Evolutionary conservation across 1,140 invertebrate species (phyloP).

Genomic region (Bombus sibiricus): DNA sequence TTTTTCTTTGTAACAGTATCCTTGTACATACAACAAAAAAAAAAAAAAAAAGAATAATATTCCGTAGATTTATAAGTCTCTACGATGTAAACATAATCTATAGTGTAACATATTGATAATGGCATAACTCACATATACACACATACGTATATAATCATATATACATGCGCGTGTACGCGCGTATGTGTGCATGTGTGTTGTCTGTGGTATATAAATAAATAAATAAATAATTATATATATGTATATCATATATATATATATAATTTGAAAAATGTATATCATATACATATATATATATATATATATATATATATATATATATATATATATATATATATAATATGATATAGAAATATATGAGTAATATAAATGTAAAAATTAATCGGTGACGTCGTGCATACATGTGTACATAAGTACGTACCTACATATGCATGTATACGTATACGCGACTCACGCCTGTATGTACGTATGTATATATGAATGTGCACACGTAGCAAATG

Average conservation of each 20-base stretch:
- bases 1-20: conserved; percentile 36
- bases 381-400: conserved; percentile 21
- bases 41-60: conserved; percentile 68
- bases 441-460: neutral
- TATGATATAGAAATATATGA: conserved; percentile 64
- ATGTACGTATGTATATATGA: conserved; percentile 19
- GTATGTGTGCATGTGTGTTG: neutral
- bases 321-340: neutral
- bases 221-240: conserved; percentile 41
- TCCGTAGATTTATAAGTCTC: conserved; percentile 76
- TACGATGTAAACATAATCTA: conserved; percentile 79
- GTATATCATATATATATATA: neutral
- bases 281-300: neutral
- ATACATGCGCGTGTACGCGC: neutral
- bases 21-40: conserved; percentile 74
- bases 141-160: neutral
- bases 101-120: conserved; percentile 80
- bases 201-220: neutral
- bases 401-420: conserved; percentile 22
- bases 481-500: neutral
- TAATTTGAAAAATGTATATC: neutral
- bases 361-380: conserved; percentile 54
- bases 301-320: neutral
- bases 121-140: conserved; percentile 71
- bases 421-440: conserved; percentile 21